These are phyloP conservation scores for Hartigia nigra DNA, from an alignment of 2,888 invertebrate genomes.

Conservation along the genomic window DNA sequence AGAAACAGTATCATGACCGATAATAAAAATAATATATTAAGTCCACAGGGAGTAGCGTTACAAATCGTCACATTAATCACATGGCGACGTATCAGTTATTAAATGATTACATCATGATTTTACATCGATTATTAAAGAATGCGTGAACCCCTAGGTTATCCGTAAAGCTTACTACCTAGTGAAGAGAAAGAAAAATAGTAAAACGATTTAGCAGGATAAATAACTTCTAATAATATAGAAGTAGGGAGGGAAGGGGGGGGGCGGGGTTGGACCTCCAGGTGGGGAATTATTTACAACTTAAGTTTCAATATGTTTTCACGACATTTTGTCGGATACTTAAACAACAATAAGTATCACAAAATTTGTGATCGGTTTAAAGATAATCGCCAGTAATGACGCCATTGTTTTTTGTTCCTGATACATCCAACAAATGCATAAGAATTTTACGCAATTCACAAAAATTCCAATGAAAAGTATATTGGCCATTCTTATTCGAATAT, in stretches of 20 bases:
- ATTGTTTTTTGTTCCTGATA: background rate
- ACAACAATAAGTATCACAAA: background rate
- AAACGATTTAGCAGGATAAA: background rate
- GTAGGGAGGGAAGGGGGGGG: too few species aligned
- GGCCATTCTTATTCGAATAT: background rate
- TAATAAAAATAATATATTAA: slow-evolving; percentile 22
- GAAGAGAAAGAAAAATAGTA: background rate
- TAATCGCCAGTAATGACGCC: background rate
- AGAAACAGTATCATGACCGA: background rate
- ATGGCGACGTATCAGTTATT: slow-evolving; percentile 4
- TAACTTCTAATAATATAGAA: background rate
- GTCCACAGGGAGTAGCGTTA: slow-evolving; percentile 17
- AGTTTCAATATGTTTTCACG: background rate
- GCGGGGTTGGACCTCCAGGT: background rate
- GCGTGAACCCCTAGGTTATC: background rate
- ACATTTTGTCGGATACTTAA: background rate
- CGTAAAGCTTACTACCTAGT: background rate
- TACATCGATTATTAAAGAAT: slow-evolving; percentile 2
- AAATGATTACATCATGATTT: slow-evolving; percentile 8
- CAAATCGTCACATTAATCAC: slow-evolving; percentile 11
- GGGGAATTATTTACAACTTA: background rate
- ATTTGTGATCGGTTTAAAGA: background rate
- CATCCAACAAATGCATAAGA: background rate
- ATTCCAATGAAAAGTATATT: background rate
- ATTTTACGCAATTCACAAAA: background rate